Evolutionary conservation across 2,888 invertebrate species (phyloP), one percentile per base, ranked within the genome.

Genomic region (Eupithecia pulchellata): DNA sequence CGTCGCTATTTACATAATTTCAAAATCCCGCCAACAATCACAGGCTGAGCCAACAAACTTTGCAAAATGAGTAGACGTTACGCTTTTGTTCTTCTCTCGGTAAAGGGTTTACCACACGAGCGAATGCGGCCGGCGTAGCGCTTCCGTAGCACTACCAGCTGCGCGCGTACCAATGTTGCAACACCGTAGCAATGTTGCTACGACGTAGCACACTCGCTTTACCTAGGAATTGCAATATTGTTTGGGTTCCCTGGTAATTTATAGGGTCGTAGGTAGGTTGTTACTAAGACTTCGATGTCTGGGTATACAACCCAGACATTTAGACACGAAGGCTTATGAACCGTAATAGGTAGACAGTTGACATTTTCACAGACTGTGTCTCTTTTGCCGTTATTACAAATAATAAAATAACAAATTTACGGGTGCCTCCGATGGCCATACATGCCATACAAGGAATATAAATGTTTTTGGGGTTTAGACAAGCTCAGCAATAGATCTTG

Each of bases 21-120:
- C 66, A 69, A 74, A 75, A 77, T 79, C 74, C 74, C 66, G 69
- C 70, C 74, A 77, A 75, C 77, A 79, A 77, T 77, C 73, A 77
- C 71, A 77, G 78, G 72, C 73, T 72, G 74, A 72, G 77, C 77
- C 75, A 78, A 75, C 74, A 75, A 74, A 79, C 76, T 75, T 78
- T 74, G 68, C 72, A 74, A 70, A 73, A 77, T 72, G 71, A 74
- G 74, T 73, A 72, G 72, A 69, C 71, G 75, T 77, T 74, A 77
- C 75, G 77, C 73, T 73, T 77, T 76, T 75, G 76, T 75, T 76
- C 75, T 75, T 77, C 66, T 65, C 67, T 66, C 68, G 69, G 58
- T 39, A 30, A 66, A n/a, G 64, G 60, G 29, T 29, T 60, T 60
- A 36, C 29, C 52, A 67, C 66, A 71, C 67, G 57, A 64, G 69